Evolutionary conservation across 2,888 invertebrate species (phyloP), one percentile per base, ranked within the genome.

Genomic region (Electrophaes corylata): DNA sequence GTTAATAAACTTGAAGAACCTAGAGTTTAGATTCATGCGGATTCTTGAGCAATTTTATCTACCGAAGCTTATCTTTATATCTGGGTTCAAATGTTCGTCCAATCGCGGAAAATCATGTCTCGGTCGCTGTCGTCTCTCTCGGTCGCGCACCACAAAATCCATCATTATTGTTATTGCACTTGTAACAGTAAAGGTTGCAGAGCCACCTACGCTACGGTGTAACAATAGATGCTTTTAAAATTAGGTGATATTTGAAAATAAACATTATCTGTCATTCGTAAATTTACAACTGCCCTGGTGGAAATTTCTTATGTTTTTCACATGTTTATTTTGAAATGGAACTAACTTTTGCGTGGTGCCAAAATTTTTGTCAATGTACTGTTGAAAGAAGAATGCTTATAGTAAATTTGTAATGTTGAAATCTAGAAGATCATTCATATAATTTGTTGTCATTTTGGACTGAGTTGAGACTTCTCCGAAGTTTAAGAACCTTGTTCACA

Each of bases 161-260:
- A 37, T 16, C 37, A 16, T 59, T 54, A 59, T 54, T 59, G 54
- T 54, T 59, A 59, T 54, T 54, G 54, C 49, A 49, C 44, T 58
- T 48, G 51, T 37, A 33, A 41, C 51, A 35, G 40, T 40, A 43
- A 47, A 58, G 58, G 49, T 49, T 54, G 48, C 52, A 20, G 37
- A 43, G 39, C 52, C 52, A 57, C 47, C 49, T 53, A 29, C 48
- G 31, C 53, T 40, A n/a, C 6, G 37, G 47, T 31, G 12, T 41
- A 40, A 40, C 39, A 8, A 40, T 11, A 19, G 10, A 50, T 20
- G 12, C 40, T 18, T 31, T 29, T 29, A 39, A 12, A 33, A 33
- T 47, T 35, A 26, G 31, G 14, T 45, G 14, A 8, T 37, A 26
- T 35, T 53, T 53, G 37, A 12, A 11, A n/a, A 37, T 18, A 23